Percentiles rank a stretch among this genome's conserved stretches.
Evolutionary conservation across 2,113 vertebrate genomes (phyloP).

Genomic region (Cichladusa arquata): DNA sequence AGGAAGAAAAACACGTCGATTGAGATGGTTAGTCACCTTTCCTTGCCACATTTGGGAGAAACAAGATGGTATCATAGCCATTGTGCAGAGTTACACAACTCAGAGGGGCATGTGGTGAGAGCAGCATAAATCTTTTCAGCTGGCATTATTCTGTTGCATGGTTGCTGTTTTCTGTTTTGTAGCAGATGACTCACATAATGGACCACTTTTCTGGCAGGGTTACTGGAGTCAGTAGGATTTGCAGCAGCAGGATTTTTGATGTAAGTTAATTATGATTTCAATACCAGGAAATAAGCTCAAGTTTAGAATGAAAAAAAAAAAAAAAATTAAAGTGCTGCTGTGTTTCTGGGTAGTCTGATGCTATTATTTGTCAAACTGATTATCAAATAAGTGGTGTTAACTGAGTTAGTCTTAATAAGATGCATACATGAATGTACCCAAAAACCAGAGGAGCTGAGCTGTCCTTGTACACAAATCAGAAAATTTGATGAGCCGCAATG

Average conservation of each 20-base stretch:
- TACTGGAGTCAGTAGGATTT: background rate
- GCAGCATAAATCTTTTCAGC: background rate
- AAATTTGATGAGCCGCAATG: background rate
- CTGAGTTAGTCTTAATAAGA: background rate
- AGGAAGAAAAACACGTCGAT: background rate
- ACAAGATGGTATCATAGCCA: background rate
- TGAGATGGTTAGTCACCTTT: background rate
- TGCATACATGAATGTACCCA: background rate
- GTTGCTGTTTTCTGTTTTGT: constrained; percentile 7
- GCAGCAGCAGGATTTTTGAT: background rate
- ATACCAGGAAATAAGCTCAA: constrained; percentile 40
- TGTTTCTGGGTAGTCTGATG: background rate
- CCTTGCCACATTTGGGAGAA: background rate
- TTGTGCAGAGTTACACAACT: background rate
- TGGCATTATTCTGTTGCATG: background rate
- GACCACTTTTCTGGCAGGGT: background rate
- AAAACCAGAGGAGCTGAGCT: background rate
- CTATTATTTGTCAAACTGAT: background rate
- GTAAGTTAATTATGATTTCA: constrained; percentile 40
- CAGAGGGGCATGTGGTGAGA: background rate
- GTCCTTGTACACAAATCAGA: background rate
- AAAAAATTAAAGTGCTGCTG: background rate
- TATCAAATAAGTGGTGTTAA: background rate
- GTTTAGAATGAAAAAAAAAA: background rate
- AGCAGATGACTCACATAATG: background rate